These are phyloP conservation scores for Willowsia nigromaculata DNA, from an alignment of 2,888 invertebrate species.

Conservation along the genomic window DNA sequence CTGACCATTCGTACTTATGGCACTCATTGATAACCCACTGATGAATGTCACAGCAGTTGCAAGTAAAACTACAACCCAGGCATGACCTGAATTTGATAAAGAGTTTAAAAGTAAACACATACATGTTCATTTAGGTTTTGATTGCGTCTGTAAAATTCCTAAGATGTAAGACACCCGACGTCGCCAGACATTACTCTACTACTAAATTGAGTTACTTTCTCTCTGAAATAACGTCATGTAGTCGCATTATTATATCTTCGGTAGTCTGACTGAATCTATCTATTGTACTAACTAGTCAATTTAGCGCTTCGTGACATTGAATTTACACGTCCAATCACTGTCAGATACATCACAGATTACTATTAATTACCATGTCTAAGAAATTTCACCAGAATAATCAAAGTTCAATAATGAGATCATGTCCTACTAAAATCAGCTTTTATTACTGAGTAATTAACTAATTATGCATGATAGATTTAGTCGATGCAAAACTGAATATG, in stretches of 20 bases:
- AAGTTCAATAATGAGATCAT: neutral
- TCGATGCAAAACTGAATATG: neutral
- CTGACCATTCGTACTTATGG: slow-evolving; percentile 84
- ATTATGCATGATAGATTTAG: neutral
- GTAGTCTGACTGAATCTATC: too few species aligned
- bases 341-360: slow-evolving; percentile 30
- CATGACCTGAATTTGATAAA: slow-evolving; percentile 75
- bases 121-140: neutral
- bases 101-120: slow-evolving; percentile 32
- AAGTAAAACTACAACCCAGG: slow-evolving; percentile 78
- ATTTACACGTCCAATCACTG: slow-evolving; percentile 35
- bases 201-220: neutral
- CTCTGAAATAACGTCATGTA: too few species aligned
- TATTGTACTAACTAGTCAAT: neutral
- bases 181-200: neutral
- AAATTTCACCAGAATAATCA: neutral
- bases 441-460: slow-evolving; percentile 10
- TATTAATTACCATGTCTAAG: neutral
- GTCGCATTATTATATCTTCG: too few species aligned
- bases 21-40: slow-evolving; percentile 84
- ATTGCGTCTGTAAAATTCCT: slow-evolving; percentile 8
- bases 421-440: neutral
- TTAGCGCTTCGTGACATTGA: slow-evolving; percentile 17
- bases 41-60: slow-evolving; percentile 81
- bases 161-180: neutral